Base-by-base conservation (phyloP, 2,888 invertebrate species). In the Macrophya annulata region DNA sequence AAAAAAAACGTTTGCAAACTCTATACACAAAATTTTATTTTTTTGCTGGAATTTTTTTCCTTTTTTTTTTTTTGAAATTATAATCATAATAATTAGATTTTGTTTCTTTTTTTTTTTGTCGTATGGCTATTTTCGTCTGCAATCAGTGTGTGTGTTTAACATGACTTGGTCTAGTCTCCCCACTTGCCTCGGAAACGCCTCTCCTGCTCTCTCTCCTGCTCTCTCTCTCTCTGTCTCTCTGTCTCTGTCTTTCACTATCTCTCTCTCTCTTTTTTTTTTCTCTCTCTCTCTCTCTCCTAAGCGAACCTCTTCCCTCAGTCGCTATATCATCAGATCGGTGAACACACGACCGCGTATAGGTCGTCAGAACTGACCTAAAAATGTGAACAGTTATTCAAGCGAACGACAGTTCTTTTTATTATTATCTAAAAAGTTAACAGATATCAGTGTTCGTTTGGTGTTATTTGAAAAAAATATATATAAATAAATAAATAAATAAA, bases 351-450 rank as follows among this genome's bases (percentile, higher is more conserved):
- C 65, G 85, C 83, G 45, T 74, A 65, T 71, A 76, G 85, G 62
- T 85, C 68, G 76, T 55, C 85, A 85, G 31, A 77, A 86, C 85
- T 86, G 87, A 87, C 87, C 87, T 86, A 82, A 86, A 86, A 87
- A 86, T 85, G 85, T 85, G 82, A 87, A 87, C 87, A 84, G 86
- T 87, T 86, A 84, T 85, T 83, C 51, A 71, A 81, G 43, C 81
- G 40, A 25, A 62, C 81, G 79, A 62, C 40, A 59, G 43, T 81
- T 81, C 31, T 62, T 81, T 43, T 62, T 62, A 43, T 81, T 21
- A 81, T 59, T 62, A 62, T 62, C 37, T 62, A 62, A 62, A 51
- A 25, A 62, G 15, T 17, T 31, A 77, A 55, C 37, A 77, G 10
- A 59, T 62, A 51, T 77, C 25, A 12, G 31, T 76, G 21, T 55